Evolutionary conservation across 2,888 invertebrate species (phyloP).

Genomic region (Troides helena): DNA sequence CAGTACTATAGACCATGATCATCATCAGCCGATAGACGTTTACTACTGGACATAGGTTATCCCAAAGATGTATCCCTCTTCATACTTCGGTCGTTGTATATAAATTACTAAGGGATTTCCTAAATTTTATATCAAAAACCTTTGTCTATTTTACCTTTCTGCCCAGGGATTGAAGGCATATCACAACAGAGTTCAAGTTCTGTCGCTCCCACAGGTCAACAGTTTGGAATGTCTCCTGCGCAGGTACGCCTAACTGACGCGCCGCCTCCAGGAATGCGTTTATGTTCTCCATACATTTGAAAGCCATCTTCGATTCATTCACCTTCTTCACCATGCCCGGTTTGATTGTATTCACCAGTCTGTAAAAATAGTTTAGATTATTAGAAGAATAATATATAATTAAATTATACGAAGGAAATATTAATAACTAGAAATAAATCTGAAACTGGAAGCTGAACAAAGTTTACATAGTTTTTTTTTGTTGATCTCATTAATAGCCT

Average conservation of each 20-base stretch:
- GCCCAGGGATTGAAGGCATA: slow-evolving; percentile 95
- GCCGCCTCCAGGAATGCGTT: slow-evolving; percentile 94
- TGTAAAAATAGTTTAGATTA: slow-evolving; percentile 56
- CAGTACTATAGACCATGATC: no score
- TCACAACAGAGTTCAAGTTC: slow-evolving; percentile 97
- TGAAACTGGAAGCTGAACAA: no score
- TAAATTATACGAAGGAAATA: no score
- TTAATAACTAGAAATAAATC: no score
- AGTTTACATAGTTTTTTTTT: no score
- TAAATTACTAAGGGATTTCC: no score
- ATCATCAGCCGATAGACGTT: no score
- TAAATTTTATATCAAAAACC: background rate
- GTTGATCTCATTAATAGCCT: no score
- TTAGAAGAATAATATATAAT: no score
- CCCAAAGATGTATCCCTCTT: no score
- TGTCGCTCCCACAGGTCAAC: slow-evolving; percentile 98
- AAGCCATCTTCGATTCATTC: slow-evolving; percentile 94
- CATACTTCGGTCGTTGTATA: no score
- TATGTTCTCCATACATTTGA: slow-evolving; percentile 99
- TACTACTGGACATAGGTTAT: no score
- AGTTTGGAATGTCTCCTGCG: slow-evolving; percentile 97
- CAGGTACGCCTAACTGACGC: slow-evolving; percentile 92
- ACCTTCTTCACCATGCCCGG: slow-evolving; percentile 94
- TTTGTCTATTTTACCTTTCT: slow-evolving; percentile 87
- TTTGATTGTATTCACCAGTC: slow-evolving; percentile 92